Conservation (phyloP, 2,113 vertebrate genomes). For the Eubucco bourcierii region DNA sequence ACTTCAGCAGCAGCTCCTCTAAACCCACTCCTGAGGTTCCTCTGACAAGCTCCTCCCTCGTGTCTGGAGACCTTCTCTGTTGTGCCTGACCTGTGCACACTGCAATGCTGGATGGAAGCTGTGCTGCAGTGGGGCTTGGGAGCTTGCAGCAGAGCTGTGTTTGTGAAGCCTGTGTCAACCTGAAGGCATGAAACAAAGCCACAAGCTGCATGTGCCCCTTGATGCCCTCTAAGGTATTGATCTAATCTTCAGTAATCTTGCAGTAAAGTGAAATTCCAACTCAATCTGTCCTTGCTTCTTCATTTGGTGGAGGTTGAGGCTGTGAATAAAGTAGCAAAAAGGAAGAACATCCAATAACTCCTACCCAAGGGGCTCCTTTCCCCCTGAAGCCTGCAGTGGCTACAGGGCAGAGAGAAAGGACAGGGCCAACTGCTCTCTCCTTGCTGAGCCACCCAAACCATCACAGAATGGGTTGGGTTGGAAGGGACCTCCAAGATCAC, state of each 20-base stretch:
- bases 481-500: too few species aligned
- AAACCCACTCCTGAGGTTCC: not conserved
- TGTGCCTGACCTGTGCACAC: not conserved
- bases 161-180: not conserved
- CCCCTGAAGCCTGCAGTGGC: not conserved
- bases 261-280: constrained; percentile 15
- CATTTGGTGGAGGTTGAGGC: not conserved
- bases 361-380: not conserved
- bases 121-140: not conserved
- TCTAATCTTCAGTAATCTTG: not conserved
- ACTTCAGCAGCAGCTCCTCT: not conserved
- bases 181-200: not conserved
- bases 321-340: not conserved
- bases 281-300: not conserved
- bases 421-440: not conserved
- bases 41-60: not conserved
- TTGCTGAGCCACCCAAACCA: not conserved
- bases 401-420: not conserved
- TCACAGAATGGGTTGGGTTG: too few species aligned
- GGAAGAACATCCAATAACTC: not conserved
- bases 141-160: not conserved
- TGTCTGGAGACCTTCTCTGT: not conserved
- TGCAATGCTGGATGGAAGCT: not conserved
- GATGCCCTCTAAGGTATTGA: not conserved
- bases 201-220: not conserved